These are phyloP conservation scores for Nemotelus nigrinus DNA, from an alignment of 2,888 invertebrate genomes.

Conservation along the genomic window DNA sequence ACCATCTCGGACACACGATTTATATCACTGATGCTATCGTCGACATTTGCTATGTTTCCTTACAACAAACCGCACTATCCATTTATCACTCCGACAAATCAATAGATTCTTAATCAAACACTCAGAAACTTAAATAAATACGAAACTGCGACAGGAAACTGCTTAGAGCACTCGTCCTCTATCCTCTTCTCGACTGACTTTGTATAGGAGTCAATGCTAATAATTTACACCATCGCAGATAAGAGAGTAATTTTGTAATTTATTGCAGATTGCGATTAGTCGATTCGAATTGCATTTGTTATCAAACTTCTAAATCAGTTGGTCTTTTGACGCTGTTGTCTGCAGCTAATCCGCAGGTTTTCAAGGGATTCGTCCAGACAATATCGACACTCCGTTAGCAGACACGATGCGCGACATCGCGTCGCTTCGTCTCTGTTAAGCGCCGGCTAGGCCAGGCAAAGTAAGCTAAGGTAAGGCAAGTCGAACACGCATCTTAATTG, in stretches of 20 bases:
- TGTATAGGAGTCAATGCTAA: background rate
- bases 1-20: too few species aligned
- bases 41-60: background rate
- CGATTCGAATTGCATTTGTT: background rate
- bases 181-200: background rate
- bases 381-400: conserved; percentile 18
- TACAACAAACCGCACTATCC: conserved; percentile 3
- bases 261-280: conserved; percentile 38
- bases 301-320: conserved; percentile 23
- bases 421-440: background rate
- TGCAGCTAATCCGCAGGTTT: conserved; percentile 18
- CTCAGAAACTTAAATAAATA: conserved; percentile 22
- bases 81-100: conserved; percentile 10
- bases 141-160: background rate
- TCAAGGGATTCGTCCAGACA: background rate
- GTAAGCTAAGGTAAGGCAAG: conserved; percentile 23
- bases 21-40: background rate
- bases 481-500: conserved; percentile 47
- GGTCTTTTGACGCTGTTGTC: conserved; percentile 16
- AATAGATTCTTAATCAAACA: conserved; percentile 17
- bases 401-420: background rate
- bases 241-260: conserved; percentile 37
- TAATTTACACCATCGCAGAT: conserved; percentile 25
- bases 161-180: background rate
- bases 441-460: background rate